Base-by-base conservation (phyloP, 2,113 vertebrate species). In the Odobenus rosmarus region DNA sequence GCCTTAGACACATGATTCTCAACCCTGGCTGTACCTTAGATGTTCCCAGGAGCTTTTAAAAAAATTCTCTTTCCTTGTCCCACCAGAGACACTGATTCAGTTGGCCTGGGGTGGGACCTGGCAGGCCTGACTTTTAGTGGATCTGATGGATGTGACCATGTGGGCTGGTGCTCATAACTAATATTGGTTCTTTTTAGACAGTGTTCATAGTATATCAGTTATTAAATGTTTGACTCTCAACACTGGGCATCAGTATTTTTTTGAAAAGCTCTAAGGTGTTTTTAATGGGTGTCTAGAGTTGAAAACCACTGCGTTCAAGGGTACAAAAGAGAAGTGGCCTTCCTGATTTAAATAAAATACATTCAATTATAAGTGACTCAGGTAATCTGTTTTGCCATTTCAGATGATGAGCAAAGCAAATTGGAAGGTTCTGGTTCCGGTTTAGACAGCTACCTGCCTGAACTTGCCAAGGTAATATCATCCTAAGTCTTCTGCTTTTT, bases 391-490 rank as follows among this genome's bases (percentile, higher is more conserved):
- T 98, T 97, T 97, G 12, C 98, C 86, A 95, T 99, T 99, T 97
- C 95, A 99, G 99, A 99, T 98, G 99, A 99, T 98, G 99, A 99
- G 97, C 99, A 99, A 98, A 99, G 99, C 97, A 99, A 99, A 98
- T 98, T 99, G 93, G 99, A 99, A 98, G 99, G 99, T 94, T 99
- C 99, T 55, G 99, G 99, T 96, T 99, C 99, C 83, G 99, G 99
- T 98, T 99, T 99, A 98, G 99, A 99, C 97, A 99, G 99, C 98
- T 99, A 99, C 99, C 99, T 99, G 97, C 99, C 98, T 97, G 99
- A 99, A 98, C 98, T 99, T 93, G 96, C 98, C 84, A 99, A 99
- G 99, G 99, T 99, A 98, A 97, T 69, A 4, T 23, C 18, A 71
- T 92, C n/a, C 92, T 92, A 88, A 72, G 46, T 53, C 8, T 93